A percentile compares a stretch with the other conserved stretches of the same genome.
These are phyloP conservation scores for Pristionchus japonicus DNA, from an alignment of 2,888 invertebrate species.

Conservation along the genomic window DNA sequence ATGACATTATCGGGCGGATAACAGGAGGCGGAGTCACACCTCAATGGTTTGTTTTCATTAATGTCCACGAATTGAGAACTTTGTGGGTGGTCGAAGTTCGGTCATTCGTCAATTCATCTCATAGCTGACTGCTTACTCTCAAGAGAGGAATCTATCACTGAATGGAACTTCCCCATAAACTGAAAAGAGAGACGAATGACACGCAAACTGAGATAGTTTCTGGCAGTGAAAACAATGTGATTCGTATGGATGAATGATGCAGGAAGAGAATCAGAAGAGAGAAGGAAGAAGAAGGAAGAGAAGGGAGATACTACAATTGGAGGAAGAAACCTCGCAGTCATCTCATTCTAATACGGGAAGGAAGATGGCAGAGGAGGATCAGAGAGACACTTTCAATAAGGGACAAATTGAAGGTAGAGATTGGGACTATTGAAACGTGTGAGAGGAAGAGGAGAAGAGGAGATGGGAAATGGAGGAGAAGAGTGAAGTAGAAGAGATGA, in stretches of 20 bases:
- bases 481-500: constrained; percentile 20
- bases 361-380: not conserved
- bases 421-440: not conserved
- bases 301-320: not conserved
- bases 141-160: not conserved
- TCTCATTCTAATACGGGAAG: constrained; percentile 17
- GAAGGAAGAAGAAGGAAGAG: not conserved
- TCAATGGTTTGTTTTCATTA: not conserved
- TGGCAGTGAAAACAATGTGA: not conserved
- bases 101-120: not conserved
- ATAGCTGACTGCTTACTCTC: not conserved
- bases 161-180: not conserved
- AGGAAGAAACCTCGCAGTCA: not conserved
- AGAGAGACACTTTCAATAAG: constrained; percentile 6
- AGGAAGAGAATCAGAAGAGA: not conserved
- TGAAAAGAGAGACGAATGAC: too few relatives aligned
- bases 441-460: not conserved
- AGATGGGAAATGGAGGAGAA: not conserved
- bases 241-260: too few relatives aligned
- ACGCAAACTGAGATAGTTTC: not conserved
- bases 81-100: not conserved
- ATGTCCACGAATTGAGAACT: not conserved
- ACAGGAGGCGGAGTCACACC: not conserved
- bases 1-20: not conserved
- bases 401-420: not conserved